These are phyloP conservation scores for Propithecus coquereli DNA, from an alignment of 2,113 vertebrate genomes.

Conservation along the genomic window DNA sequence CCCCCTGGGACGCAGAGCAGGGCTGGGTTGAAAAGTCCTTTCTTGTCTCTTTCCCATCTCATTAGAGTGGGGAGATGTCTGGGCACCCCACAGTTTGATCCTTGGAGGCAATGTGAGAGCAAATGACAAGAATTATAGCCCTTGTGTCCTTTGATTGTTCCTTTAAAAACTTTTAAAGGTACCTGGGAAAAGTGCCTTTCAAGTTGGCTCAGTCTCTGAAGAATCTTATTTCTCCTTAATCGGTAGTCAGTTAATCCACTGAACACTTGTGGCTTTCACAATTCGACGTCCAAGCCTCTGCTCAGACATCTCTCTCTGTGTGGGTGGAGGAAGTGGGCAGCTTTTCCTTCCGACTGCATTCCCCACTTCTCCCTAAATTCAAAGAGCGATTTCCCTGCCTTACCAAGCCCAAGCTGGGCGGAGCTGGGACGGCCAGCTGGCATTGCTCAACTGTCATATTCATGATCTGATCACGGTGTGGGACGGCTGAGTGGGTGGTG, in stretches of 20 bases:
- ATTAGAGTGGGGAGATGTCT: not conserved
- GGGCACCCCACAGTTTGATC: not conserved
- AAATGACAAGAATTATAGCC: not conserved
- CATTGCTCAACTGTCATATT: not conserved
- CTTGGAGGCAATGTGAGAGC: not conserved
- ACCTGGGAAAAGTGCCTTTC: not conserved
- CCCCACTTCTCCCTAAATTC: not conserved
- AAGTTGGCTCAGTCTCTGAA: not conserved
- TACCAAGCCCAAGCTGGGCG: not conserved
- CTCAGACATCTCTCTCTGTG: accelerated
- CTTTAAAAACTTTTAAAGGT: not conserved
- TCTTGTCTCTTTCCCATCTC: not conserved
- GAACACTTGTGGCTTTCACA: not conserved
- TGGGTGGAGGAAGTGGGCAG: not conserved
- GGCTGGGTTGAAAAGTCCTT: not conserved
- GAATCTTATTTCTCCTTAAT: not conserved
- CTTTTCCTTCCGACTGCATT: not conserved
- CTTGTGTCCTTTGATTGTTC: not conserved
- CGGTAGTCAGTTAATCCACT: not conserved
- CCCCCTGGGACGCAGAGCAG: not conserved
- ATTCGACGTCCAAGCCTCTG: not conserved
- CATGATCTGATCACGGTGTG: accelerated
- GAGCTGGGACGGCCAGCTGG: accelerated
- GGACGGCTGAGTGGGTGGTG: no score
- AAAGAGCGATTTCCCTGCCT: not conserved